phyloP scores from a whole-genome alignment of 2,113 vertebrate genomes.

The Gasterosteus aculeatus region DNA sequence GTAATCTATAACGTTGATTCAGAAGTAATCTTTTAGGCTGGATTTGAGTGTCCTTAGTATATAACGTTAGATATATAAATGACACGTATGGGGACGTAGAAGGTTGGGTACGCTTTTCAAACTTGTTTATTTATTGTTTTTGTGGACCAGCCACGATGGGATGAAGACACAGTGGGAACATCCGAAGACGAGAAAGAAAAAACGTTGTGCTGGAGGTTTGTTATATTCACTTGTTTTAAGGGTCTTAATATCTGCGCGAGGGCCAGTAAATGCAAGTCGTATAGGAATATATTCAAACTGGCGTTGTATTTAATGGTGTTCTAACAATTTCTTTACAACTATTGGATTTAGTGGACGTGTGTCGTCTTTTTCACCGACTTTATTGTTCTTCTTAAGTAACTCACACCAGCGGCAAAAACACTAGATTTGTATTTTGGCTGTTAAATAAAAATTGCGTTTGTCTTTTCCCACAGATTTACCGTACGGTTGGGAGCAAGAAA shows the following conservation, averaged over 20 bases:
- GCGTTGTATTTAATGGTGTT: not conserved
- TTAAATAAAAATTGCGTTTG: not conserved
- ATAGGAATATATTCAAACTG: not conserved
- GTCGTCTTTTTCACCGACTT: not conserved
- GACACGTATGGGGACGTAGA: not conserved
- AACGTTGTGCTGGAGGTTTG: constrained; percentile 96
- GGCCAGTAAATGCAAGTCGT: not conserved
- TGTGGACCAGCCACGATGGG: constrained; percentile 88
- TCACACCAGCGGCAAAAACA: not conserved
- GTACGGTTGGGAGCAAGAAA: constrained; percentile 98
- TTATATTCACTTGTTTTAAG: constrained; percentile 32
- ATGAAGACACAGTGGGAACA: constrained; percentile 99
- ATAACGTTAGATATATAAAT: not conserved
- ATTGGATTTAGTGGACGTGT: not conserved
- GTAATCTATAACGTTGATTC: not conserved
- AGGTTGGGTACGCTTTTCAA: not conserved
- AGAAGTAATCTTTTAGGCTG: not conserved
- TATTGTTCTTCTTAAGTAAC: not conserved
- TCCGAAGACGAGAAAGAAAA: constrained; percentile 97
- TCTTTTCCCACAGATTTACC: constrained; percentile 86
- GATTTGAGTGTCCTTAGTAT: not conserved
- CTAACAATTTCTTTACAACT: not conserved
- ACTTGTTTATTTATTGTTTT: not conserved
- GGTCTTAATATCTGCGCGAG: not conserved
- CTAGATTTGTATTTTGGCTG: not conserved